Conservation (phyloP, 35 echinoderm and acorn worm species). For the Heliocidaris erythrogramma region DNA sequence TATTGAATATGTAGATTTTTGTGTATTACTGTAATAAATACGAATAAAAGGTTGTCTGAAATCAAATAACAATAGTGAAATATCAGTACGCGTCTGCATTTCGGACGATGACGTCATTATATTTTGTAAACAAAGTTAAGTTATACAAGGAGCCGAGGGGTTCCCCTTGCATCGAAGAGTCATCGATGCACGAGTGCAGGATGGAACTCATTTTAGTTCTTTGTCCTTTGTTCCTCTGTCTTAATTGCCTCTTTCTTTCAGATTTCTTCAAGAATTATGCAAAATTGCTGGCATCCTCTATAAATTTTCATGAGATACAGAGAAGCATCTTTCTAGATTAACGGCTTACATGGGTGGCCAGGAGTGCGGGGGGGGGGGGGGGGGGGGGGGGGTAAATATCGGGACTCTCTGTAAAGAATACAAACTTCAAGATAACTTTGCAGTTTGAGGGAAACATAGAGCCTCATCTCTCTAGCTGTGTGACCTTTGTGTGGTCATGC, state of each 20-base stretch:
- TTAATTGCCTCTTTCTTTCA: not conserved
- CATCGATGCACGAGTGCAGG: not conserved
- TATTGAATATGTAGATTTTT: not conserved
- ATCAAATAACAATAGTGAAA: not conserved
- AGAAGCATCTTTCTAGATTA: too few relatives aligned
- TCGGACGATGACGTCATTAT: not conserved
- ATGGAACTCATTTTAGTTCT: not conserved
- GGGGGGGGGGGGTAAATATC: too few relatives aligned
- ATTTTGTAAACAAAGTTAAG: conserved; percentile 44
- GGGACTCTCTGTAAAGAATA: too few relatives aligned
- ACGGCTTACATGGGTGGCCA: not conserved
- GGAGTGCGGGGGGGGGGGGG: not conserved
- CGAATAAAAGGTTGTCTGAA: not conserved
- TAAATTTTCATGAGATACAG: too few relatives aligned
- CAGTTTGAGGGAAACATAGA: too few relatives aligned
- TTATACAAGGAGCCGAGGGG: not conserved
- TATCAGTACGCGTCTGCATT: not conserved
- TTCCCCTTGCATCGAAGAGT: not conserved
- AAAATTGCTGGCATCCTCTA: not conserved
- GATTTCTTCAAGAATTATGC: not conserved
- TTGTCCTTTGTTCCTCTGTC: not conserved
- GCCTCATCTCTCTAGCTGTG: too few relatives aligned
- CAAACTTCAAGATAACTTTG: too few relatives aligned
- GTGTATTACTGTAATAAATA: not conserved
- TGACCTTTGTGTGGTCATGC: too few relatives aligned